Base-by-base conservation (phyloP, 2,113 vertebrate species). In the Amblyopsis rosae region DNA sequence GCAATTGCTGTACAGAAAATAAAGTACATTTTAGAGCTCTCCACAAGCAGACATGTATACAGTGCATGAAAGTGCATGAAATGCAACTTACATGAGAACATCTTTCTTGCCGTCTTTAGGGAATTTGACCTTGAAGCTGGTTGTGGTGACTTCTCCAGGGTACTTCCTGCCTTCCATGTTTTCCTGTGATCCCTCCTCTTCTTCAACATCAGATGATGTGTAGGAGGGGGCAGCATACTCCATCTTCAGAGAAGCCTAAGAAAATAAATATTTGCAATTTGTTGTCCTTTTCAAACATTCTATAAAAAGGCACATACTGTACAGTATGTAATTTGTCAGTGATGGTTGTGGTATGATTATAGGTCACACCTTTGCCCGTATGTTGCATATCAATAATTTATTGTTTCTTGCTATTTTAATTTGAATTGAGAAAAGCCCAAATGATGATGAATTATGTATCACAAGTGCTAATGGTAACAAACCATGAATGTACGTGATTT, bases 31-130 rank as follows among this genome's bases (percentile, higher is more conserved):
- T 41, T 41, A 41, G 35, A 41, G 35, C 35, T 41, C 35, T 41
- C 35, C 35, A 41, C 6, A 3, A 41, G 35, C 35, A 41, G 35
- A 6, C 35, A n/a, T 8, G 35, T 41, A 41, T 41, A 41, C 35
- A 41, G 26, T 26, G 26, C 26, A 10, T 49, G 48, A 49, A 51
- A 15, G 49, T 51, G 35, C 35, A 41, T 10, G 10, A 15, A 51
- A 51, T 19, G 16, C 54, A n/a, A 93, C 96, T 96, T 93, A 99
- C 98, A 97, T 93, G 59, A 99, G 95, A 81, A 98, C 74, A 59
- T 99, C 98, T 87, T 98, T 99, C 93, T 98, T 98, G 93, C 91
- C 93, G 88, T 98, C 98, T 94, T 98, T 99, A 82, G 95, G 95
- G 83, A 98, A 96, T 87, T 98, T 98, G 86, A 97, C 91, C 83